Conservation (phyloP, 1,140 invertebrate genomes). For the Aphaenogaster floridana region DNA sequence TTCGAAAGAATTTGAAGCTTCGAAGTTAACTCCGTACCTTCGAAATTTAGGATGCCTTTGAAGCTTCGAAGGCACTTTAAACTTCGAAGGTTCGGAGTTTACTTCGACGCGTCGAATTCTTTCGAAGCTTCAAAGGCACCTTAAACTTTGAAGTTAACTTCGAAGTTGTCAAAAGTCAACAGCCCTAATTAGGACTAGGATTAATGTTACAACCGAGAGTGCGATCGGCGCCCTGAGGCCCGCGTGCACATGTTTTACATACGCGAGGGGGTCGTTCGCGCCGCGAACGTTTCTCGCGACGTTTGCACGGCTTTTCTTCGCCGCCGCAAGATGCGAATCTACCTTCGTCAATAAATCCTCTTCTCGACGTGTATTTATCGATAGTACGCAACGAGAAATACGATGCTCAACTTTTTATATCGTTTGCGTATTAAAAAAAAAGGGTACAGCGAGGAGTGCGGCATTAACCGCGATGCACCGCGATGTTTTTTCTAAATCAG, state of each 20-base stretch:
- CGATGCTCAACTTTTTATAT: slow-evolving; percentile 84
- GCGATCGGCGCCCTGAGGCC: background rate
- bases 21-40: too few species aligned
- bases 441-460: slow-evolving; percentile 28
- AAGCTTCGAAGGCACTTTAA: too few species aligned
- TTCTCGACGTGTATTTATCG: slow-evolving; percentile 74
- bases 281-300: slow-evolving; percentile 46
- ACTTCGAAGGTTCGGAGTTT: too few species aligned
- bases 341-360: slow-evolving; percentile 71
- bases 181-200: background rate
- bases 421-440: slow-evolving; percentile 77
- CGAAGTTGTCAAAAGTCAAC: too few species aligned
- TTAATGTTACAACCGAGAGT: slow-evolving; percentile 22
- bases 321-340: slow-evolving; percentile 61
- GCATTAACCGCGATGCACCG: slow-evolving; percentile 35
- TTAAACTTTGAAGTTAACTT: too few species aligned
- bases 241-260: slow-evolving; percentile 12
- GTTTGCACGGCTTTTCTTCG: slow-evolving; percentile 68
- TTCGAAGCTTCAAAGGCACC: too few species aligned
- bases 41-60: too few species aligned
- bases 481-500: slow-evolving; percentile 65
- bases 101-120: too few species aligned
- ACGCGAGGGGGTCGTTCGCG: slow-evolving; percentile 7
- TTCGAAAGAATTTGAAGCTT: too few species aligned
- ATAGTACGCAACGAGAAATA: slow-evolving; percentile 73